phyloP scores from a whole-genome alignment of 2,888 invertebrate species.

The Aleiodes alternator region DNA sequence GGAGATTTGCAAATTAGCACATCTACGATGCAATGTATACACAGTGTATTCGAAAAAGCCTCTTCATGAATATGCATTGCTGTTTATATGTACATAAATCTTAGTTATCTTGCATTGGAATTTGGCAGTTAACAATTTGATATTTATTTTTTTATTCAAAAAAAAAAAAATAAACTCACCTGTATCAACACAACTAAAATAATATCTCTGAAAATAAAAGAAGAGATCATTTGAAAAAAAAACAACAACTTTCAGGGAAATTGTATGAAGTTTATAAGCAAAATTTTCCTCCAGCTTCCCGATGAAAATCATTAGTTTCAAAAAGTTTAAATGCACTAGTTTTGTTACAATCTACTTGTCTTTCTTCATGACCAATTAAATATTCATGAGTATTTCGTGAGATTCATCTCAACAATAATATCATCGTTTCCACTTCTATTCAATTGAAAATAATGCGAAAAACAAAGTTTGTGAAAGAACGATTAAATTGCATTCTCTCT shows the following conservation, averaged over 20 bases:
- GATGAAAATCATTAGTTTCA: not conserved
- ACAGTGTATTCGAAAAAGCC: constrained; percentile 6
- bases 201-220: not conserved
- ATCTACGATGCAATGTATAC: constrained; percentile 32
- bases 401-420: constrained; percentile 44
- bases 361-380: constrained; percentile 41
- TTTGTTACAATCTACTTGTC: constrained; percentile 17
- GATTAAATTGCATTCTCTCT: constrained; percentile 5
- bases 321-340: constrained; percentile 43
- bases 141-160: too few relatives aligned
- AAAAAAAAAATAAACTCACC: not conserved
- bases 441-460: constrained; percentile 8
- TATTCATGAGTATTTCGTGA: constrained; percentile 50
- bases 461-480: constrained; percentile 21
- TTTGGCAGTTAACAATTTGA: constrained; percentile 12
- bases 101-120: constrained; percentile 35
- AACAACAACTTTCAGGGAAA: not conserved
- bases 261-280: not conserved
- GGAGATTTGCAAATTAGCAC: constrained; percentile 47
- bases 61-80: constrained; percentile 53
- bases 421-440: constrained; percentile 36
- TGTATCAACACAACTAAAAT: not conserved
- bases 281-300: not conserved
- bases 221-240: not conserved
- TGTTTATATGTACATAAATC: constrained; percentile 49